Base-by-base conservation (phyloP, 2,113 vertebrate genomes). In the Ceuthmochares aereus region DNA sequence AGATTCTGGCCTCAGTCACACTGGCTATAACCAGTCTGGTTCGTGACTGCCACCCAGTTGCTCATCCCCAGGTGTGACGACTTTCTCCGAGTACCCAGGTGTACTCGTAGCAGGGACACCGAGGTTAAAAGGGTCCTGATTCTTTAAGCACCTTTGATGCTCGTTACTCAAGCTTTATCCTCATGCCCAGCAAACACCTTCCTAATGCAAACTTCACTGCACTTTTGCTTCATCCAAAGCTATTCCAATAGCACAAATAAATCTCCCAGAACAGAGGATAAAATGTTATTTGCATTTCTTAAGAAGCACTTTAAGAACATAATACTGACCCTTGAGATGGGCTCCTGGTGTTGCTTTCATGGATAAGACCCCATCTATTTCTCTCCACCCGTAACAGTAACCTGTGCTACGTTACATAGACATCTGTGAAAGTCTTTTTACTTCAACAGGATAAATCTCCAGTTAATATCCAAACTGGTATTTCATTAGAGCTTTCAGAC, bases 391-490 rank as follows among this genome's bases (percentile, higher is more conserved):
- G 5, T 7, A 93, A 68, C 4, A 86, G 63, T 55, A 76, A 87
- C 34, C 22, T 56, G 74, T 14, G 4, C 56, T 56, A 68, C 21
- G 62, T 72, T 73, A 84, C 40, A 34, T 12, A 56, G 6, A 77
- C 12, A 49, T 40, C 32, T 43, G 34, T 12, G 11, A 30, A 67
- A 84, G 54, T 66, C 64, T 82, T 96, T 72, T 96, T 96, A 96
- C 95, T 93, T 97, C 95, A 95, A 96, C 76, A 97, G 69, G 36
- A 98, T 95, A 97, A 97, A 97, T 95, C 97, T 97, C 73, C 96
- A 96, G 98, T 98, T 98, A 98, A 98, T 96, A 98, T 97, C 96
- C 96, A 93, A 98, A 98, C 96, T 90, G 90, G 90, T 95, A 98
- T 98, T 98, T 98, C 97, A 94, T 97, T 97, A 98, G 84, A 96